Percentiles rank a stretch among this genome's conserved stretches.
phyloP scores from a whole-genome alignment of 2,888 invertebrate species.

The Chaitophorus viminalis region DNA sequence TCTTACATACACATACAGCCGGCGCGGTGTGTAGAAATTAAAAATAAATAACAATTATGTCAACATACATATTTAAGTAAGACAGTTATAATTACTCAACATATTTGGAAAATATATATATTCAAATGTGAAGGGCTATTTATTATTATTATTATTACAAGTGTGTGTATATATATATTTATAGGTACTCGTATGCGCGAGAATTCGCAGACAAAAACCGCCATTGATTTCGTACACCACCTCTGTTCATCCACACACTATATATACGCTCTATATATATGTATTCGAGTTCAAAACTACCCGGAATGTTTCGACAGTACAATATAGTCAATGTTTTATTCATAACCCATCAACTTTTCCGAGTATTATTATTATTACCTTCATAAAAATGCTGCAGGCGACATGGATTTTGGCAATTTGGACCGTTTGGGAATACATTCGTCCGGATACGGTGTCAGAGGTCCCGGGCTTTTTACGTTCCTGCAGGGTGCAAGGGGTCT shows the following conservation, averaged over 20 bases:
- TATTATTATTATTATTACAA: too few relatives aligned
- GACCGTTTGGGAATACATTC: slow-evolving; percentile 38
- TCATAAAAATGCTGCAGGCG: slow-evolving; percentile 44
- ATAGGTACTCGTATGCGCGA: too few relatives aligned
- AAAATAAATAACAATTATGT: too few relatives aligned
- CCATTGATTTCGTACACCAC: background rate
- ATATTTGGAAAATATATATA: too few relatives aligned
- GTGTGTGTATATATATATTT: too few relatives aligned
- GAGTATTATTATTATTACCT: slow-evolving; percentile 54
- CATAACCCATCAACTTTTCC: slow-evolving; percentile 34
- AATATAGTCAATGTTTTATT: slow-evolving; percentile 41
- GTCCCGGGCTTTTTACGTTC: slow-evolving; percentile 16
- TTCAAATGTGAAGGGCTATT: too few relatives aligned
- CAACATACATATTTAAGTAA: too few relatives aligned
- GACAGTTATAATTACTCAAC: too few relatives aligned
- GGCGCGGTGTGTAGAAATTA: too few relatives aligned
- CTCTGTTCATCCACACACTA: background rate
- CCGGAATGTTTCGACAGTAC: slow-evolving; percentile 1
- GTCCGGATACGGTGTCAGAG: slow-evolving; percentile 15
- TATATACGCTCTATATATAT: too few relatives aligned
- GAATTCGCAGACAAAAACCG: background rate
- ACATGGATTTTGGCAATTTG: slow-evolving; percentile 53
- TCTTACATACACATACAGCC: too few relatives aligned
- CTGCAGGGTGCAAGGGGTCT: background rate
- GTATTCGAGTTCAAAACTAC: slow-evolving; percentile 22